Percentiles rank a stretch among this genome's conserved stretches.
phyloP scores from a whole-genome alignment of 1,140 invertebrate species.

The Drosophila aff. region DNA sequence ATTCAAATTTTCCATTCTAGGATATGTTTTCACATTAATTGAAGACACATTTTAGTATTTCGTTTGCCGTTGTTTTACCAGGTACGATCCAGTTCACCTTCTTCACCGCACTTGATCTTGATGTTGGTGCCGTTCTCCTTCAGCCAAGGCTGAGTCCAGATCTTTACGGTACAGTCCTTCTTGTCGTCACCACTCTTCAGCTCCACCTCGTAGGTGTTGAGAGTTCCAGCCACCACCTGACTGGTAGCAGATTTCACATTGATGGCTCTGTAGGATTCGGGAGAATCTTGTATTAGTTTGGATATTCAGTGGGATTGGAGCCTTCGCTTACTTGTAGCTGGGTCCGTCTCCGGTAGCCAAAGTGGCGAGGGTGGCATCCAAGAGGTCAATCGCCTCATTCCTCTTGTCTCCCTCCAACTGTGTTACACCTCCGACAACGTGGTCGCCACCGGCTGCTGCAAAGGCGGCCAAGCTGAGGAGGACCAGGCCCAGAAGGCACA shows the following conservation, averaged over 20 bases:
- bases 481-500: constrained; percentile 27
- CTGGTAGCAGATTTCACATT: constrained; percentile 51
- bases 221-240: constrained; percentile 60
- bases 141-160: constrained; percentile 55
- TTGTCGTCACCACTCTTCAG: constrained; percentile 45
- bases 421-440: neutral
- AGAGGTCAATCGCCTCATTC: constrained; percentile 14
- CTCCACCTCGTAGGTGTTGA: constrained; percentile 57
- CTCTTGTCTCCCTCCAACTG: constrained; percentile 20
- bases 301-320: neutral
- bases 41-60: neutral
- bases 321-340: constrained; percentile 39
- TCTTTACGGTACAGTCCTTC: constrained; percentile 59
- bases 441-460: neutral
- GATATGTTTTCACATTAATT: neutral
- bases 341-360: constrained; percentile 46
- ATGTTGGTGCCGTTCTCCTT: constrained; percentile 56
- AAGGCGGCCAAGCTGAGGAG: constrained; percentile 17
- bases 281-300: neutral
- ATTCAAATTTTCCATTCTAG: neutral
- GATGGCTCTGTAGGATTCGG: constrained; percentile 29
- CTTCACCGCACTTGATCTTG: constrained; percentile 59
- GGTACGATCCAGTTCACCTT: constrained; percentile 38
- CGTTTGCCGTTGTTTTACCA: constrained; percentile 26
- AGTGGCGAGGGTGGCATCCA: constrained; percentile 28